These are phyloP conservation scores for Macaca nemestrina DNA, from an alignment of 2,113 vertebrate species.

Conservation along the genomic window DNA sequence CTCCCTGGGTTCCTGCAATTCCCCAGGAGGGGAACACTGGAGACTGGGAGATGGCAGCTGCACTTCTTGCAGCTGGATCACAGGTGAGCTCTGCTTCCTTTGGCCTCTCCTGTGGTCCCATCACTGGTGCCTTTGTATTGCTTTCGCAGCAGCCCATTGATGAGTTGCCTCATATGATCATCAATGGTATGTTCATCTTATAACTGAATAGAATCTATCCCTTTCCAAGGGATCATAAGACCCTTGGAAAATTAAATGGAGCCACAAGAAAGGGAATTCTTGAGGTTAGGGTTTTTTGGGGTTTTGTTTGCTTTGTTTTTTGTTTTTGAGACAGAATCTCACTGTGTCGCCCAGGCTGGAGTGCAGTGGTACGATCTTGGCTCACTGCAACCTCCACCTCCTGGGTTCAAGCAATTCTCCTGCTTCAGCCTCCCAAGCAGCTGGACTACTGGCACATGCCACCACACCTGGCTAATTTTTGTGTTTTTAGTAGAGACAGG, in stretches of 20 bases:
- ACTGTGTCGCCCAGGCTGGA: no score
- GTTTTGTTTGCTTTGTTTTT: neutral
- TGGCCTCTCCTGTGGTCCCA: neutral
- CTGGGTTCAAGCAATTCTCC: no score
- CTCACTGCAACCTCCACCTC: no score
- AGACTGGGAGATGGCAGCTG: constrained; percentile 78
- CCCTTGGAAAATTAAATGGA: neutral
- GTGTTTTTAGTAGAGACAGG: no score
- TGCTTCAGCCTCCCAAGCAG: no score
- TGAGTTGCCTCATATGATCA: neutral
- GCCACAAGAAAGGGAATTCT: neutral
- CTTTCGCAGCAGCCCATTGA: neutral
- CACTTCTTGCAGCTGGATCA: constrained; percentile 76
- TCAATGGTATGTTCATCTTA: neutral
- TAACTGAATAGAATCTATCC: neutral
- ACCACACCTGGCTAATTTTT: no score
- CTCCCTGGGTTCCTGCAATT: constrained; percentile 69
- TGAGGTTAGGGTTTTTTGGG: neutral
- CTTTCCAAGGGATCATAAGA: neutral
- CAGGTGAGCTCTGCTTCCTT: constrained; percentile 68
- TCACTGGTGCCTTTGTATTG: neutral
- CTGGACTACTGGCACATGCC: no score
- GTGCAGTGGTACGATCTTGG: no score
- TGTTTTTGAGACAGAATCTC: no score
- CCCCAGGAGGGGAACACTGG: constrained; percentile 72